phyloP scores from a whole-genome alignment of 2,113 vertebrate species.

The Acanthisitta chloris region DNA sequence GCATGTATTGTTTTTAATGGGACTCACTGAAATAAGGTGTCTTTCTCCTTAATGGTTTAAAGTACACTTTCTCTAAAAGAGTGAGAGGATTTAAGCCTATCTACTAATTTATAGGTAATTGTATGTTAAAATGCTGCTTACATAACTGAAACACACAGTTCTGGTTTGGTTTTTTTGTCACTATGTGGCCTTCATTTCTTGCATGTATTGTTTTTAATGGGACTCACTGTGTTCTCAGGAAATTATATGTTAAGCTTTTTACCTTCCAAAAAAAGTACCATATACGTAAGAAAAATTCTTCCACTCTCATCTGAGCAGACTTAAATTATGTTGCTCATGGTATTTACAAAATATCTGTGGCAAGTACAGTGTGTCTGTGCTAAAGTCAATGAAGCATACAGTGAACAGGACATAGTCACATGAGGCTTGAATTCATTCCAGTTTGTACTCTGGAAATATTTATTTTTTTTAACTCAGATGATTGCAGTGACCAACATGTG shows the following conservation, averaged over 20 bases:
- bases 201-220: background rate
- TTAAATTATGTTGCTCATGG: constrained; percentile 40
- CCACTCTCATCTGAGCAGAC: background rate
- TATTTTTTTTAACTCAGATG: constrained; percentile 40
- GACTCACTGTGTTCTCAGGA: background rate
- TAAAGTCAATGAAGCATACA: constrained; percentile 65
- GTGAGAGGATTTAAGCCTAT: background rate
- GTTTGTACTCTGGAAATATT: constrained; percentile 22
- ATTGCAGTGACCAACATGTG: constrained; percentile 56
- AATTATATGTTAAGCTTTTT: background rate
- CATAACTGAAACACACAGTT: background rate
- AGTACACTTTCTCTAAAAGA: background rate
- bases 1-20: background rate
- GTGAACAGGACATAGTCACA: constrained; percentile 68
- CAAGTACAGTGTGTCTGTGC: constrained; percentile 66
- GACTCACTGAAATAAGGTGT: background rate
- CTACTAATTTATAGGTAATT: background rate
- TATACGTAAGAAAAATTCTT: constrained; percentile 26
- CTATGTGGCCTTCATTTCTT: background rate
- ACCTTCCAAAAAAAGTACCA: background rate
- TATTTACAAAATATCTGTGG: constrained; percentile 72
- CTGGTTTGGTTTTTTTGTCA: background rate
- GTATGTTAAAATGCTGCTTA: background rate
- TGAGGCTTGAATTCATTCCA: constrained; percentile 58
- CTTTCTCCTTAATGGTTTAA: background rate